Evolutionary conservation across 2,888 invertebrate species (phyloP).

Genomic region (Mellilla xanthometata): DNA sequence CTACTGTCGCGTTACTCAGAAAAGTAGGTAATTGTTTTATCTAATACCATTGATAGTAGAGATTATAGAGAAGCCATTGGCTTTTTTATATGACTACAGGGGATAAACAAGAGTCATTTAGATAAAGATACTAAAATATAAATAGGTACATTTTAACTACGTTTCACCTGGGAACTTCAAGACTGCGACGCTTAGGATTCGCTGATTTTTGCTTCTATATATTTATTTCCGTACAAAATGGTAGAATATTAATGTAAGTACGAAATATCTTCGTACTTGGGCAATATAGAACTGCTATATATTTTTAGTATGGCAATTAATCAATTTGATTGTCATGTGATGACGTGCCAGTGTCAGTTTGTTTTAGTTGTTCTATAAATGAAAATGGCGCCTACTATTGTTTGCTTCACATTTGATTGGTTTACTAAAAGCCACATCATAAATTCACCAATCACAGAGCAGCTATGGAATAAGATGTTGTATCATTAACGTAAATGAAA

Average conservation of each 20-base stretch:
- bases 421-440: background rate
- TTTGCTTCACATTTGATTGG: constrained; percentile 26
- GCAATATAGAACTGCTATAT: background rate
- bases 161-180: no score
- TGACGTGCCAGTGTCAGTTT: constrained; percentile 43
- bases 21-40: no score
- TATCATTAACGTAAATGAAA: constrained; percentile 12
- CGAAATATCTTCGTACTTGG: background rate
- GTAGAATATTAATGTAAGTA: background rate
- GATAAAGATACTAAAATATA: no score
- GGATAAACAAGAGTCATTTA: no score
- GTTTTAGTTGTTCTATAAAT: constrained; percentile 29
- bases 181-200: no score
- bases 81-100: no score
- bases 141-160: no score
- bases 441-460: constrained; percentile 12
- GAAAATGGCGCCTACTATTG: fast-evolving
- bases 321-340: constrained; percentile 44
- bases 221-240: background rate
- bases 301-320: constrained; percentile 24
- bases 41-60: no score
- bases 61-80: no score
- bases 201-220: no score
- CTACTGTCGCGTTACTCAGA: no score
- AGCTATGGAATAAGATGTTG: background rate